Conservation (phyloP, 92 coral and sea anemone genomes). For the Paragorgia papillata region DNA sequence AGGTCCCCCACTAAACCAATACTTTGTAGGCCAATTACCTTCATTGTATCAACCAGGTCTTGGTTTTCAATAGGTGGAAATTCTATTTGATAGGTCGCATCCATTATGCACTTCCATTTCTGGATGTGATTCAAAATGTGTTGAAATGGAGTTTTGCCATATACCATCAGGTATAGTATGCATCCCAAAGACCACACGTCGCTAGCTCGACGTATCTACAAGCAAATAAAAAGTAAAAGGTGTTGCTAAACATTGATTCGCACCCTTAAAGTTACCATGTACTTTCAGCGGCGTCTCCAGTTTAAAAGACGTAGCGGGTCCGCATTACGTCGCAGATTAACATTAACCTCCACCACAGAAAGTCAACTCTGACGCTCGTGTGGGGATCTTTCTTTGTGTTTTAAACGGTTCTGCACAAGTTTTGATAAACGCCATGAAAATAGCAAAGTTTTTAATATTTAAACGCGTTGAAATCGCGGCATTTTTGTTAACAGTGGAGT, state of each 20-base stretch:
- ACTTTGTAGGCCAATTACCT: slow-evolving; percentile 64
- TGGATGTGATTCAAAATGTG: slow-evolving; percentile 87
- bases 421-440: no score
- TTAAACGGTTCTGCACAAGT: no score
- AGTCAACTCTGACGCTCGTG: no score
- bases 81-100: slow-evolving; percentile 79
- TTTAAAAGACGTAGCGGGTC: no score
- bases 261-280: not conserved
- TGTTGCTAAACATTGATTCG: not conserved
- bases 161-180: slow-evolving; percentile 91
- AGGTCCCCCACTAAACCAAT: no score
- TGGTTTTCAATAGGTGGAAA: slow-evolving; percentile 75
- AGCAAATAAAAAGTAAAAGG: not conserved
- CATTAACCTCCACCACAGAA: no score
- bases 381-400: no score
- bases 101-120: slow-evolving; percentile 87
- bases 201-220: slow-evolving; percentile 93
- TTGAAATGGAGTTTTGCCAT: slow-evolving; percentile 96
- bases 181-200: slow-evolving; percentile 99
- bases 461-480: no score
- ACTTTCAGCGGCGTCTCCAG: no score
- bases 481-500: no score
- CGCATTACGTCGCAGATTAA: no score
- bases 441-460: no score
- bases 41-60: slow-evolving; percentile 81